Evolutionary conservation across 2,888 invertebrate species (phyloP), one percentile per base, ranked within the genome.

Genomic region (Cremastinae sp.): DNA sequence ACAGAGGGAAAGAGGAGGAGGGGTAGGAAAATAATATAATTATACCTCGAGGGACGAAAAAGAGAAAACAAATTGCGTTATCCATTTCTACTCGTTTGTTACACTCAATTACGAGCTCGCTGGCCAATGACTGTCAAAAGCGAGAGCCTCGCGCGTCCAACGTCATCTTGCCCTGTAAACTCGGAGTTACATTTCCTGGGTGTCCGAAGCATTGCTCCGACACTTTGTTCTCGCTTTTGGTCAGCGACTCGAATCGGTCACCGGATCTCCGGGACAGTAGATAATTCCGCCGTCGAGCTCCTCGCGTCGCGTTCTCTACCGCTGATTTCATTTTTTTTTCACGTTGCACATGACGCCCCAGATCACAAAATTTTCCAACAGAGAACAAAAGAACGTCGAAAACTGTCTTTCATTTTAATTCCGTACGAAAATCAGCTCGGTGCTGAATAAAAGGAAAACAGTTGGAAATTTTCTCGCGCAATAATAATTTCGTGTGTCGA

Each of bases 181-280:
- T 71, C 51, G 68, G 71, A 75, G 71, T 75, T 75, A 75, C 71
- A 72, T 75, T 75, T 75, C 72, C 75, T 66, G 72, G 71, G 58
- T 66, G 54, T 65, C 61, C 61, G 28, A 59, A 53, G 61, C 65
- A 28, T 61, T 20, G 28, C 7, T 14, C 16, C 38, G 34, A 38
- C 38, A 34, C 47, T 43, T 72, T 65, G 54, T 54, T 58, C 12
- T 16, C 68, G 72, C 75, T 61, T n/a, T 66, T 72, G 75, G 54
- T 72, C 75, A 75, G 71, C 75, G 61, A 62, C 66, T 75, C 75
- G 75, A 72, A 75, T 75, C 75, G 72, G 75, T 72, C 75, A 75
- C 75, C 75, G 75, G 75, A 75, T 75, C 75, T 75, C 72, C 66
- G 75, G 71, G 66, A 54, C 75, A 43, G 61, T 62, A 62, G 65